A percentile compares a stretch with the other conserved stretches of the same genome.
Conservation (phyloP, 2,888 invertebrate genomes). For the Sepiola atlantica region DNA sequence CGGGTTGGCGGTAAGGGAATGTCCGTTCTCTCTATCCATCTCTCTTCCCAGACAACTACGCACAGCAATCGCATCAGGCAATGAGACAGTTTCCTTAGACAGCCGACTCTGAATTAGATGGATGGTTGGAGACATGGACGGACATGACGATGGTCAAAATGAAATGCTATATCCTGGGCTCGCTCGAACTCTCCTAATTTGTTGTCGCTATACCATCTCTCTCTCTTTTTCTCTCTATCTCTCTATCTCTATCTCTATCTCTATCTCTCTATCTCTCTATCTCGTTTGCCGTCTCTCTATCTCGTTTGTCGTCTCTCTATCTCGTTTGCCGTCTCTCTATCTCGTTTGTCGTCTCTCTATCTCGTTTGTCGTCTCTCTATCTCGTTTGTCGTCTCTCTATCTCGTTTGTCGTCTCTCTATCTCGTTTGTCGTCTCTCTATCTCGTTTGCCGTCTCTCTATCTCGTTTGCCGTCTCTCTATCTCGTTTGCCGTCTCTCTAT, state of each 20-base stretch:
- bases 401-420: too few species aligned
- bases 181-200: neutral
- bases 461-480: too few species aligned
- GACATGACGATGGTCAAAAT: neutral
- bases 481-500: too few species aligned
- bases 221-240: too few species aligned
- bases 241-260: neutral
- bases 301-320: too few species aligned
- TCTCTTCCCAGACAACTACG: neutral
- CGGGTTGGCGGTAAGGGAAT: neutral
- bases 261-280: neutral
- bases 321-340: too few species aligned
- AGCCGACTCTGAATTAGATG: neutral
- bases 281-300: neutral
- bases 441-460: too few species aligned
- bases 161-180: neutral
- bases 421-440: too few species aligned
- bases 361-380: too few species aligned
- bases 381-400: too few species aligned
- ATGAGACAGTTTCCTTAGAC: conserved; percentile 16
- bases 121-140: neutral
- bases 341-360: too few species aligned
- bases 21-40: too few species aligned
- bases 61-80: neutral
- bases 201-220: neutral